Base-by-base conservation (phyloP, 2,888 invertebrate species). In the Pegoplata infirma region DNA sequence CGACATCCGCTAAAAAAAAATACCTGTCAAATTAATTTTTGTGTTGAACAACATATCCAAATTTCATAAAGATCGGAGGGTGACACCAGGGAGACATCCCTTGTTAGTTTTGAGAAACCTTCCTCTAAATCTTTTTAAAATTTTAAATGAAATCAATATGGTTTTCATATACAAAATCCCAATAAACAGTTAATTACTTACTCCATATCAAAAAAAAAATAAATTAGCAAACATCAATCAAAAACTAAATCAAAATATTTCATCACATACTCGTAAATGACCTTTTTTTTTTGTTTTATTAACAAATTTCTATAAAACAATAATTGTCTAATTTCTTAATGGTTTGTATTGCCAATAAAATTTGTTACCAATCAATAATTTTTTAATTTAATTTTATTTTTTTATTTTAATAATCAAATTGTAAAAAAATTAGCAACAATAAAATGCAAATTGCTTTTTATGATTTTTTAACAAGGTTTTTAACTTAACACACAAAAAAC, bases 371-470 rank as follows among this genome's bases (percentile, higher is more conserved):
- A 36, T 36, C 36, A 36, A 4, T 36, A 36, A 4, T 36, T 36
- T 12, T 36, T 36, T 36, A 10, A 2, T 28, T 28, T 28, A 8
- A 8, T 28, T 28, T 28, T 28, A 4, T 28, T n/a, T n/a, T n/a
- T n/a, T n/a, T n/a, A n/a, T n/a, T n/a, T n/a, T n/a, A n/a, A 5
- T 28, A 36, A 36, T 10, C 7, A 36, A 36, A 36, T 36, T 36
- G 36, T 25, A 21, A 58, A 59, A 53, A 46, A 19, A 56, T 56
- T n/a, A 23, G 56, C 72, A 49, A 64, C 47, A 64, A 40, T 49
- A 4, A 49, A 56, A 64, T 64, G 51, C 44, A 73, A 58, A 66
- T 66, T 51, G 21, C 21, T 51, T 5, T 49, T 58, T 49, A 63
- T 46, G 63, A 6, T 59, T 51, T 44, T 51, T 58, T n/a, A 53